Conservation (phyloP, 2,113 vertebrate species). For the Mellivora capensis region DNA sequence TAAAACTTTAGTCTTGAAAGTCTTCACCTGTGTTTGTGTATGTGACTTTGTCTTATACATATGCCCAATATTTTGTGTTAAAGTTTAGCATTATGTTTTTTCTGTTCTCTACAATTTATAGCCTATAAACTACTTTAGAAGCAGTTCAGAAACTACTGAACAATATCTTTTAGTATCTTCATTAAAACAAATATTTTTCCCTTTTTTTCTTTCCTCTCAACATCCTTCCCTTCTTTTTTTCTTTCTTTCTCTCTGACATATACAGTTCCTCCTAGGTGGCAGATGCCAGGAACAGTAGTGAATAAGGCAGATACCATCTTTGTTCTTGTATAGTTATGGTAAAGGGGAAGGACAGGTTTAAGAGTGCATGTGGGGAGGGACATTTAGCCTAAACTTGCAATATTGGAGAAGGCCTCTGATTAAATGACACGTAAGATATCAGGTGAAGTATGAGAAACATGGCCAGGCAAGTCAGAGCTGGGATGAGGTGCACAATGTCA, state of each 20-base stretch:
- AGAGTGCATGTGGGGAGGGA: background rate
- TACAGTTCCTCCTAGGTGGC: background rate
- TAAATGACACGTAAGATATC: background rate
- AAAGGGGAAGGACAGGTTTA: background rate
- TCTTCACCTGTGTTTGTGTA: background rate
- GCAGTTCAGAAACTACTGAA: background rate
- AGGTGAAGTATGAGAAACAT: background rate
- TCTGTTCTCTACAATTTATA: background rate
- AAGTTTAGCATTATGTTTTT: background rate
- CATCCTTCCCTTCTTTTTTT: background rate
- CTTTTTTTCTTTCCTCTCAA: background rate
- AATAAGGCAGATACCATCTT: background rate
- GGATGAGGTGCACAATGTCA: background rate
- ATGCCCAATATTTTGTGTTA: background rate
- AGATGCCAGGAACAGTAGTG: background rate
- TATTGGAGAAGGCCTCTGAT: background rate
- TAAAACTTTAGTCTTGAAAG: background rate
- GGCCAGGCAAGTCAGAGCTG: background rate
- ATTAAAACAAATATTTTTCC: background rate
- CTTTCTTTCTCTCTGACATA: background rate
- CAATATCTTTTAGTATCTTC: background rate
- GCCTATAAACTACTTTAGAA: slow-evolving; percentile 2
- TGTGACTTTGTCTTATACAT: background rate
- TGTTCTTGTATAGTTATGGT: background rate
- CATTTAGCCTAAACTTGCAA: background rate